phyloP scores from a whole-genome alignment of 1,140 invertebrate genomes.

The Euwallacea fornicatus region DNA sequence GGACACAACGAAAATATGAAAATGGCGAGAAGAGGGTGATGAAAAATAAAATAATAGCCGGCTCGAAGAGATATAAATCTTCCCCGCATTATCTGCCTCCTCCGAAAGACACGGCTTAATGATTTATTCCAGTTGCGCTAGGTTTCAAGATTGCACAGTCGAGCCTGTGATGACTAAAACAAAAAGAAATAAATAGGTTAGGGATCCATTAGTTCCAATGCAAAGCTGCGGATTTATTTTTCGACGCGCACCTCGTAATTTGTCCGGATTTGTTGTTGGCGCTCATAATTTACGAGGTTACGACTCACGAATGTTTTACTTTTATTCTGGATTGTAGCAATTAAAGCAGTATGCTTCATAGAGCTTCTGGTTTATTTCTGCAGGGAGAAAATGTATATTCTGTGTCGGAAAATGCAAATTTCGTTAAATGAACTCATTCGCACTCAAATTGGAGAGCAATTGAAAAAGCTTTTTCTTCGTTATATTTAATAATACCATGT shows the following conservation, averaged over 20 bases:
- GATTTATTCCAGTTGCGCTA: background rate
- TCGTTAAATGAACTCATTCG: too few species aligned
- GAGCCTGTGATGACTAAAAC: background rate
- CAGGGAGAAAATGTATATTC: too few species aligned
- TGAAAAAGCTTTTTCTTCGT: too few species aligned
- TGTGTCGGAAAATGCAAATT: too few species aligned
- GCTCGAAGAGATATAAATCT: background rate
- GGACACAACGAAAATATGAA: background rate
- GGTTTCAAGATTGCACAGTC: background rate
- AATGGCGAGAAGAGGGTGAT: background rate
- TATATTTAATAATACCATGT: too few species aligned
- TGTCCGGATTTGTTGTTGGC: background rate
- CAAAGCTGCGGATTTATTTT: background rate
- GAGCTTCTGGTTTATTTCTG: too few species aligned
- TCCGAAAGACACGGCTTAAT: background rate
- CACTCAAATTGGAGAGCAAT: too few species aligned
- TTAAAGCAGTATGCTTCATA: too few species aligned
- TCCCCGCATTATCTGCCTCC: background rate
- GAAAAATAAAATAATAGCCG: slow-evolving; percentile 2
- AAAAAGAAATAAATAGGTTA: slow-evolving; percentile 1
- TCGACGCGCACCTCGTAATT: background rate
- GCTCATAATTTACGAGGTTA: background rate
- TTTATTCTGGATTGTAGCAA: background rate
- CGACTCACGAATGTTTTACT: background rate
- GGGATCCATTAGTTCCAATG: background rate